Evolutionary conservation across 2,113 vertebrate species (phyloP).

Genomic region (Rattus rattus): DNA sequence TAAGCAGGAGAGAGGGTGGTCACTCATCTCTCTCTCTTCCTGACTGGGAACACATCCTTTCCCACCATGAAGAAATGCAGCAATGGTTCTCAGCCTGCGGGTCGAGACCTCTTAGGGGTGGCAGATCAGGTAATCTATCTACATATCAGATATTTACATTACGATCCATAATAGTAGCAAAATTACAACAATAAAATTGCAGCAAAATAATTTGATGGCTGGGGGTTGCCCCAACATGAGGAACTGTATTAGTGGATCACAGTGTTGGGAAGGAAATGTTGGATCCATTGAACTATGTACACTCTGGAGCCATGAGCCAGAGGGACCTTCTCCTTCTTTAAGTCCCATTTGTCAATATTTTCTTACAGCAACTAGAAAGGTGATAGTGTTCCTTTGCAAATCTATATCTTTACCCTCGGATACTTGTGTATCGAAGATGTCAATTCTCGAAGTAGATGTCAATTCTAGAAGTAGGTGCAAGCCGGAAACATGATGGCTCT

Average conservation of each 20-base stretch:
- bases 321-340: not conserved
- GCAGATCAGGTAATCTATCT: not conserved
- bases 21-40: not conserved
- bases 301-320: not conserved
- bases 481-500: not conserved
- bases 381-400: not conserved
- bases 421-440: not conserved
- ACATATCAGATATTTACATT: not conserved
- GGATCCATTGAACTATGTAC: not conserved
- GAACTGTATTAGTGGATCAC: no score
- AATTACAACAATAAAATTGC: not conserved
- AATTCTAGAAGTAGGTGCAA: slow-evolving; percentile 16
- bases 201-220: no score
- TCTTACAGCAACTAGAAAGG: not conserved
- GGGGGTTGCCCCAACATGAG: no score
- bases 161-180: not conserved
- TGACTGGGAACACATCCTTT: not conserved
- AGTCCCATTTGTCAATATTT: not conserved
- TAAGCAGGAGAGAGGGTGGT: not conserved
- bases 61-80: not conserved
- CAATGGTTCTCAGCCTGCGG: not conserved
- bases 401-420: not conserved
- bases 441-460: not conserved
- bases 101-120: not conserved
- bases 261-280: no score